Percentiles rank a stretch among this genome's conserved stretches.
These are phyloP conservation scores for Hylaea fasciaria DNA, from an alignment of 2,888 invertebrate species.

Conservation along the genomic window DNA sequence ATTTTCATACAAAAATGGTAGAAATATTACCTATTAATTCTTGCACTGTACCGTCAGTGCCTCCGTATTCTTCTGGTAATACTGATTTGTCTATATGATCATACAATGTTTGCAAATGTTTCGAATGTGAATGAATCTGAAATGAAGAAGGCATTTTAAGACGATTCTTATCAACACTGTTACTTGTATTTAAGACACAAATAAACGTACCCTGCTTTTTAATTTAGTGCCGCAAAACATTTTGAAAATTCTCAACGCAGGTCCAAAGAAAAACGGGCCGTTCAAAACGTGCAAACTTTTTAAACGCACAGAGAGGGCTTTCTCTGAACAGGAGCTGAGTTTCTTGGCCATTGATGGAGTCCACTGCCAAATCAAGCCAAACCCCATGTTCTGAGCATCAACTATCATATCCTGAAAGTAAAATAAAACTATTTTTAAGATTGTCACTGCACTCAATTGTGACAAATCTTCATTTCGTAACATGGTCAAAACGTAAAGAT, in stretches of 20 bases:
- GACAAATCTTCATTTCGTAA: too few relatives aligned
- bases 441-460: too few relatives aligned
- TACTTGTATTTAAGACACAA: background rate
- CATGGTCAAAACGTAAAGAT: too few relatives aligned
- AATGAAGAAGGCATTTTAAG: constrained; percentile 1
- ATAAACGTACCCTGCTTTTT: constrained; percentile 35
- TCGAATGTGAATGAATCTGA: constrained; percentile 32
- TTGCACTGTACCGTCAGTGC: constrained; percentile 34
- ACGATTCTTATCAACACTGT: too few relatives aligned
- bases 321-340: constrained; percentile 23
- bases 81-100: constrained; percentile 32
- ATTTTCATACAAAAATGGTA: too few relatives aligned
- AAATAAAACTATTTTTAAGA: background rate
- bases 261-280: constrained; percentile 31
- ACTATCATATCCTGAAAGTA: constrained; percentile 30
- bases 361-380: constrained; percentile 36
- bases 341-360: constrained; percentile 40
- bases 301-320: constrained; percentile 38
- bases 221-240: constrained; percentile 38
- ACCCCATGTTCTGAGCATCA: constrained; percentile 22
- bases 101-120: constrained; percentile 31
- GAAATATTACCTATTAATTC: constrained; percentile 34
- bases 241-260: constrained; percentile 34
- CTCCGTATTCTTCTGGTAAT: constrained; percentile 42
- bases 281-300: constrained; percentile 39